These are phyloP conservation scores for Pygocentrus nattereri DNA, from an alignment of 2,797 vertebrate species.

Conservation along the genomic window DNA sequence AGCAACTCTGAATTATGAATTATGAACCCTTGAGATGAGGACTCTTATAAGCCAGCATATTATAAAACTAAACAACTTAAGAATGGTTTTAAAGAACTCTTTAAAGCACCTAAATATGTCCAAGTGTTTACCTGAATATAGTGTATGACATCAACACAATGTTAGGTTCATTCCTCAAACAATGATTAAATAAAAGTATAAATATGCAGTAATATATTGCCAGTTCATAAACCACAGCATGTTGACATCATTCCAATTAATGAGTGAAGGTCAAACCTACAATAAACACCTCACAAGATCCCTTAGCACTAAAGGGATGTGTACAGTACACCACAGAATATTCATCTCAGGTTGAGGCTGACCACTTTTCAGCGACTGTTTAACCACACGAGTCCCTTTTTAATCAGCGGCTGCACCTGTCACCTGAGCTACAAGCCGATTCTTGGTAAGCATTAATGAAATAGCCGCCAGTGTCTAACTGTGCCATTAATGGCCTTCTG, in stretches of 20 bases:
- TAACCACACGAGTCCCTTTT: constrained; percentile 41
- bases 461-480: constrained; percentile 28
- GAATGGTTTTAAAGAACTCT: neutral
- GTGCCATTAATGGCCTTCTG: constrained; percentile 34
- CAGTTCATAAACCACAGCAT: neutral
- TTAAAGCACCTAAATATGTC: no score
- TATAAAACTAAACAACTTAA: neutral
- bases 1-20: neutral
- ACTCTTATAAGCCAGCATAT: neutral
- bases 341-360: constrained; percentile 20
- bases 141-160: no score
- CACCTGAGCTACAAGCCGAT: constrained; percentile 28
- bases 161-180: no score
- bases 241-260: neutral
- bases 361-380: constrained; percentile 32
- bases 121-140: no score
- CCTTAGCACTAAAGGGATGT: neutral
- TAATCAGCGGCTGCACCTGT: constrained; percentile 57
- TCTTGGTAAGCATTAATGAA: constrained; percentile 39
- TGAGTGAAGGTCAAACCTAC: neutral
- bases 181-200: neutral
- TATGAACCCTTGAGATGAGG: neutral
- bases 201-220: neutral
- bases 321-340: constrained; percentile 26
- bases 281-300: constrained; percentile 17